Evolutionary conservation across 2,797 vertebrate species (phyloP).

Genomic region (Cossypha dichroa): DNA sequence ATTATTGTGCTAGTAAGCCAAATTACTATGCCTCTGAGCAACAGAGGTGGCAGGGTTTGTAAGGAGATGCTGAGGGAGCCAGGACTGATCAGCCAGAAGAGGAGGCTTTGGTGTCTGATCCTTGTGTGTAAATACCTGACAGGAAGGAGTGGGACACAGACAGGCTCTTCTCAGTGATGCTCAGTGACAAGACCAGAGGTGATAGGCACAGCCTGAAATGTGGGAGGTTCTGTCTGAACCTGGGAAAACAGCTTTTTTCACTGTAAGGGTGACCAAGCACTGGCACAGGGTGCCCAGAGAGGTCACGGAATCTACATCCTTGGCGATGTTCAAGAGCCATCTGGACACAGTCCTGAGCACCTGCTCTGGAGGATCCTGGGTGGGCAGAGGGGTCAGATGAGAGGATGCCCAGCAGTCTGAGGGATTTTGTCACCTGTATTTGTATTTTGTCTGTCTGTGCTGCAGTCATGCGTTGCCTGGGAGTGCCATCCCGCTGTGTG

Average conservation of each 20-base stretch:
- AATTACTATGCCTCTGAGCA: not conserved
- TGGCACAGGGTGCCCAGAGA: not conserved
- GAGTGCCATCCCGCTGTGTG: conserved; percentile 62
- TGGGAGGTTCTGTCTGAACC: not conserved
- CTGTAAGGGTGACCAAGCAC: not conserved
- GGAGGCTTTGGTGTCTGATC: not conserved
- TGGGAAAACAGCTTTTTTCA: not conserved
- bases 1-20: not conserved
- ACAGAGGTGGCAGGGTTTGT: not conserved
- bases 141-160: not conserved
- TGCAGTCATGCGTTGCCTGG: conserved; percentile 72
- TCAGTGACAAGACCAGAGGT: not conserved
- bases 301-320: not conserved
- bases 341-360: not conserved
- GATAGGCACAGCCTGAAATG: not conserved
- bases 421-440: not conserved
- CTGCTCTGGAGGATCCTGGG: not conserved
- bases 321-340: not conserved
- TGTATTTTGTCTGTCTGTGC: not conserved
- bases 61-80: not conserved
- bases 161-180: not conserved
- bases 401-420: fast-evolving
- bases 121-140: not conserved
- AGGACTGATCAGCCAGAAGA: not conserved
- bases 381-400: not conserved